Conservation (phyloP, 2,888 invertebrate species). For the Rhogogaster chlorosoma region DNA sequence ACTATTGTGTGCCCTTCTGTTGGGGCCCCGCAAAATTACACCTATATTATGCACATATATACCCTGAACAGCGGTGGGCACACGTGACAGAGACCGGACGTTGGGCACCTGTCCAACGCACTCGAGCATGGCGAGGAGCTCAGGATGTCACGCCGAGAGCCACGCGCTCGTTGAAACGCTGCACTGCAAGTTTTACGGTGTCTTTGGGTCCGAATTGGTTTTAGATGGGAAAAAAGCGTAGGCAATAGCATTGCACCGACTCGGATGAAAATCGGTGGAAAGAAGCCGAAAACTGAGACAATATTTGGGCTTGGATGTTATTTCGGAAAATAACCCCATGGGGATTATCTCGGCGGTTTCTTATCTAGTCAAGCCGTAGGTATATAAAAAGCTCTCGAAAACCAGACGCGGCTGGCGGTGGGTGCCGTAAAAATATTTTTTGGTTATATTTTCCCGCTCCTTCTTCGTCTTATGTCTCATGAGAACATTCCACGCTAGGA, state of each 20-base stretch:
- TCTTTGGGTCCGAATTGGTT: neutral
- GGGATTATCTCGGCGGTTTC: neutral
- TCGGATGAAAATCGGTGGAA: neutral
- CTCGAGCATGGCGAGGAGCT: slow-evolving; percentile 35
- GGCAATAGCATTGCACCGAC: neutral
- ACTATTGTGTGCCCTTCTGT: slow-evolving; percentile 17
- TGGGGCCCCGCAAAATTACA: neutral
- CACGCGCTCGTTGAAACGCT: slow-evolving; percentile 8
- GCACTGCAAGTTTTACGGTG: neutral
- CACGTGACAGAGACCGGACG: slow-evolving; percentile 33
- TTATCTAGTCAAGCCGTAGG: neutral
- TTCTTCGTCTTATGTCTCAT: neutral
- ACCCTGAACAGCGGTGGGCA: neutral
- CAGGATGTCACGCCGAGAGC: neutral
- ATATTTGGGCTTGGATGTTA: neutral
- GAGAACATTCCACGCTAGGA: neutral
- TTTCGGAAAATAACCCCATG: neutral
- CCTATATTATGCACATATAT: neutral
- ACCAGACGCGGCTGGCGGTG: slow-evolving; percentile 18
- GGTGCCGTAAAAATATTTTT: neutral
- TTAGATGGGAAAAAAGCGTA: neutral
- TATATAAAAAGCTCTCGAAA: neutral
- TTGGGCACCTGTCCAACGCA: slow-evolving; percentile 46
- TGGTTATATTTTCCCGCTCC: neutral
- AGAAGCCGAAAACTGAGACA: neutral